These are phyloP conservation scores for Julus scandinavius DNA, from an alignment of 2,888 invertebrate species.

Conservation along the genomic window DNA sequence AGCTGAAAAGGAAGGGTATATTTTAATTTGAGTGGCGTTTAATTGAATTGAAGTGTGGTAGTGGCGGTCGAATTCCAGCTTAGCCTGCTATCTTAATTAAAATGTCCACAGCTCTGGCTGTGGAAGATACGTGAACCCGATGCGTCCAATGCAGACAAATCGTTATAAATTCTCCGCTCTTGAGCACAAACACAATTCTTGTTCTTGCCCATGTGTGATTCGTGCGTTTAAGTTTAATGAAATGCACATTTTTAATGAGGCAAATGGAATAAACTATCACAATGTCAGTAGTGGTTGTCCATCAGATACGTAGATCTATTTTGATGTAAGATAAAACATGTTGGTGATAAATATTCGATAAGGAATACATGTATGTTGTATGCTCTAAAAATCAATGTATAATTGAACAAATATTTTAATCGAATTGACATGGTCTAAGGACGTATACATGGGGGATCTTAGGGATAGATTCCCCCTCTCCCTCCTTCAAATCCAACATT, in stretches of 20 bases:
- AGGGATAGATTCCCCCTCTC: too few species aligned
- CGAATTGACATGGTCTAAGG: too few species aligned
- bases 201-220: background rate
- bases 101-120: background rate
- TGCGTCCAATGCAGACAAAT: background rate
- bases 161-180: background rate
- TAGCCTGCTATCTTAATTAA: background rate
- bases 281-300: background rate
- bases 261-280: background rate
- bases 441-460: too few species aligned
- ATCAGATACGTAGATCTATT: background rate
- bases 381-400: too few species aligned
- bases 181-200: background rate
- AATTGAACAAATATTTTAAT: too few species aligned
- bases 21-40: background rate
- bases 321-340: too few species aligned
- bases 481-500: too few species aligned
- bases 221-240: background rate
- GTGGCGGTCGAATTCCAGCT: constrained; percentile 11
- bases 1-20: background rate
- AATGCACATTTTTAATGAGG: background rate
- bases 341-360: too few species aligned
- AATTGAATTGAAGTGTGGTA: constrained; percentile 2
- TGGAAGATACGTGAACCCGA: background rate
- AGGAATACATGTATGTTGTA: too few species aligned